A percentile compares a stretch with the other conserved stretches of the same genome.
These are phyloP conservation scores for Capra hircus DNA, from an alignment of 2,113 vertebrate species.

Conservation along the genomic window DNA sequence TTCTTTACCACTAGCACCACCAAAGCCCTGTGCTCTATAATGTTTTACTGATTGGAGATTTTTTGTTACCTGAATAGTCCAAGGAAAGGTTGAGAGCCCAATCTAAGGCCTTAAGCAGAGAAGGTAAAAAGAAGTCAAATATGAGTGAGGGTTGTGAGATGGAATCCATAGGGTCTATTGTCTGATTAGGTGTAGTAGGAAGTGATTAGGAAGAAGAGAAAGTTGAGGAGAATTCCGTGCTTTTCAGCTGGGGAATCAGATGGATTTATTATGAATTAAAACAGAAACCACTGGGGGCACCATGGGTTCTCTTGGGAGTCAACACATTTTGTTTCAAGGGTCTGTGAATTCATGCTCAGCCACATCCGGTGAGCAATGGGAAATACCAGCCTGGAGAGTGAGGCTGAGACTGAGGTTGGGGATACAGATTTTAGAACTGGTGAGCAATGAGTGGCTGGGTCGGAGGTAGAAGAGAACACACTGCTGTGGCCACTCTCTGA, in stretches of 20 bases:
- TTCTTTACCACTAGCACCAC: neutral
- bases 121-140: neutral
- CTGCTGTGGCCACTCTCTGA: neutral
- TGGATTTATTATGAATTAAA: neutral
- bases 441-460: neutral
- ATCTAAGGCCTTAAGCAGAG: neutral
- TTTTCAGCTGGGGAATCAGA: neutral
- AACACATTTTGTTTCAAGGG: neutral
- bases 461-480: neutral
- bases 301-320: neutral
- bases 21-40: neutral
- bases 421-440: neutral
- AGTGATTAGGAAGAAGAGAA: neutral
- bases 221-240: neutral
- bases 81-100: neutral
- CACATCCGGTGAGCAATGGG: neutral
- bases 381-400: neutral
- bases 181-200: neutral
- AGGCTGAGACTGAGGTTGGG: neutral
- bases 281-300: neutral
- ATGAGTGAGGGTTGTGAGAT: neutral
- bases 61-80: neutral
- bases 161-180: neutral
- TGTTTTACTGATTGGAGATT: neutral
- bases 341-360: neutral